phyloP scores from a whole-genome alignment of 2,888 invertebrate species.

The Seladonia tumulorum region DNA sequence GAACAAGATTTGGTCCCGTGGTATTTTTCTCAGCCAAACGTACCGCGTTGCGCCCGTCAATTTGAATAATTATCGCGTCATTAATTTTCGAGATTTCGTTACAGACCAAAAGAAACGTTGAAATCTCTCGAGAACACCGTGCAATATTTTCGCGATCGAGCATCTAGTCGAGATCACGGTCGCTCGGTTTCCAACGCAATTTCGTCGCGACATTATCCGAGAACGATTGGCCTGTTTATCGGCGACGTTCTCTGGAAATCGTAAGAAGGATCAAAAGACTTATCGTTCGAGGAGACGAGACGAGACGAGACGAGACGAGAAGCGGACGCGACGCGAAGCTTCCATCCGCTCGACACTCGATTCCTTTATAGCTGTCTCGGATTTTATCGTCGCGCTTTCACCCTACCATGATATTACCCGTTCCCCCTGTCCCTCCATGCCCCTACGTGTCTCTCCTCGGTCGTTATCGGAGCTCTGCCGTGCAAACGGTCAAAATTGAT shows the following conservation, averaged over 20 bases:
- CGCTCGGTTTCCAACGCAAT: neutral
- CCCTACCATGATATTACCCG: slow-evolving; percentile 4
- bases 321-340: slow-evolving; percentile 27
- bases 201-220: slow-evolving; percentile 24
- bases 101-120: neutral
- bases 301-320: neutral
- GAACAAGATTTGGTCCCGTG: neutral
- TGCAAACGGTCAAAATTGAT: slow-evolving; percentile 65
- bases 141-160: too few species aligned
- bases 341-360: slow-evolving; percentile 55
- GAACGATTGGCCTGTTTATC: slow-evolving; percentile 31
- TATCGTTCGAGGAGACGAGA: slow-evolving; percentile 12
- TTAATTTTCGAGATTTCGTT: neutral
- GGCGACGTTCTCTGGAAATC: slow-evolving; percentile 21
- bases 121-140: too few species aligned
- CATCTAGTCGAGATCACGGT: neutral
- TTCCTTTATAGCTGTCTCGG: slow-evolving; percentile 56
- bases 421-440: neutral
- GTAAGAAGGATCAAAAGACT: slow-evolving; percentile 44
- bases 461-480: slow-evolving; percentile 52
- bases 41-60: too few species aligned
- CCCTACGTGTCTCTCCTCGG: neutral
- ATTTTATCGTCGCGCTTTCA: slow-evolving; percentile 59
- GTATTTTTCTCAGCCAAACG: neutral
- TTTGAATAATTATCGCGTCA: neutral